These are phyloP conservation scores for Mionectes olivaceus DNA, from an alignment of 2,797 vertebrate genomes.

Conservation along the genomic window DNA sequence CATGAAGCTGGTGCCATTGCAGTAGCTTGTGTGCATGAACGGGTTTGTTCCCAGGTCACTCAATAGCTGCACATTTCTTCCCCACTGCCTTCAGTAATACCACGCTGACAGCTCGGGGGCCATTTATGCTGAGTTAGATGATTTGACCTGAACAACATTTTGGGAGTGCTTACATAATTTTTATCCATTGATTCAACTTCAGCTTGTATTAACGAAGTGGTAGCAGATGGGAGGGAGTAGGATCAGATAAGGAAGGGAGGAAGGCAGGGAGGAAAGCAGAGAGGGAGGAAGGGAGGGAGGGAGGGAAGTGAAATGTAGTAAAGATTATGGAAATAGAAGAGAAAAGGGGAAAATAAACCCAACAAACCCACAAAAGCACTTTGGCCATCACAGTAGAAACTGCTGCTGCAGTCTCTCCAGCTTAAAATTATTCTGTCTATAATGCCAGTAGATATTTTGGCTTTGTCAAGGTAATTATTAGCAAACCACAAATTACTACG, in stretches of 20 bases:
- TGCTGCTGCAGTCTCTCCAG: neutral
- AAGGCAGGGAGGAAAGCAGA: too few species aligned
- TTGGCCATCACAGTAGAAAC: neutral
- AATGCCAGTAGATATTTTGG: neutral
- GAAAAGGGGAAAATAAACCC: neutral
- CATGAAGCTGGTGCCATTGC: neutral
- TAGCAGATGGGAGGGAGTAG: neutral
- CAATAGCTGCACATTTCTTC: fast-evolving
- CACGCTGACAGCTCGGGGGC: neutral
- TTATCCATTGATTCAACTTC: neutral
- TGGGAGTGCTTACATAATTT: neutral
- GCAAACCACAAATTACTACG: conserved; percentile 48
- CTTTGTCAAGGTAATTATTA: conserved; percentile 35
- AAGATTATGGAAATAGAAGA: neutral
- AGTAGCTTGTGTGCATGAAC: neutral
- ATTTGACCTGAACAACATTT: neutral
- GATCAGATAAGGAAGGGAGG: neutral
- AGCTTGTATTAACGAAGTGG: neutral
- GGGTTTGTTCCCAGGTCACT: neutral
- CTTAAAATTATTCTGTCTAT: neutral
- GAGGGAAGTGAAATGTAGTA: neutral
- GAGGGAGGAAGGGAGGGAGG: too few species aligned
- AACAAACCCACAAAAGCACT: neutral
- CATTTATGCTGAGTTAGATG: neutral
- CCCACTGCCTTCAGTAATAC: neutral